Percentiles rank a stretch among this genome's conserved stretches.
Conservation (phyloP, 2,113 vertebrate species). For the Melanerpes formicivorus region DNA sequence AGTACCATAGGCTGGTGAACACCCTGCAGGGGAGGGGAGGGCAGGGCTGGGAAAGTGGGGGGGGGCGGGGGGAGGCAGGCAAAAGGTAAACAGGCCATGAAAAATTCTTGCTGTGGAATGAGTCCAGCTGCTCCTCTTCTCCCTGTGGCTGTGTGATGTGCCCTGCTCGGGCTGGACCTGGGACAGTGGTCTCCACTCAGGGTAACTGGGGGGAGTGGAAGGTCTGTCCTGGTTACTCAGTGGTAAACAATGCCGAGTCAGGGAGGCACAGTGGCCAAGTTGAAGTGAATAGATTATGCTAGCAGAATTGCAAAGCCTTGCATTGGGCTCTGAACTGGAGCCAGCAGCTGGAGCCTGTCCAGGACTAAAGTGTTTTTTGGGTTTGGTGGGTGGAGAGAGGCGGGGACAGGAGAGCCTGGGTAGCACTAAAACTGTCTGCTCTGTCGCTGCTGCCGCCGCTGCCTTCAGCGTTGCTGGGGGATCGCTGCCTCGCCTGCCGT, state of each 20-base stretch:
- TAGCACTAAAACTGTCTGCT: slow-evolving; percentile 77
- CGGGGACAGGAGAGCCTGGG: slow-evolving; percentile 75
- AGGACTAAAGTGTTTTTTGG: slow-evolving; percentile 79
- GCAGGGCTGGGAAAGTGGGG: neutral
- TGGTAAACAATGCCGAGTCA: slow-evolving; percentile 76
- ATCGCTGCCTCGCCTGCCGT: slow-evolving; percentile 61
- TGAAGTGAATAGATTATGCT: slow-evolving; percentile 76
- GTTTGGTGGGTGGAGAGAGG: slow-evolving; percentile 78
- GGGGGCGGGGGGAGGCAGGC: rapidly evolving
- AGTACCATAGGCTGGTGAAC: neutral
- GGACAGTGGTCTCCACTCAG: neutral
- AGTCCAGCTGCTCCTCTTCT: neutral
- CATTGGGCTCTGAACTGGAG: slow-evolving; percentile 83
- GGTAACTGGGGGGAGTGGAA: slow-evolving; percentile 5
- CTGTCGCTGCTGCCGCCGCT: slow-evolving; percentile 55
- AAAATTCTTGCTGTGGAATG: neutral
- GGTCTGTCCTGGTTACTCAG: slow-evolving; percentile 54
- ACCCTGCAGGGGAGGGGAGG: neutral
- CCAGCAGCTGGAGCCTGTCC: slow-evolving; percentile 87
- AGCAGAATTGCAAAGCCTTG: slow-evolving; percentile 78
- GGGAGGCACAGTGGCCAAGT: slow-evolving; percentile 70
- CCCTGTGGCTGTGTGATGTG: neutral
- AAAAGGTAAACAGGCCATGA: neutral
- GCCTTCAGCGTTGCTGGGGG: slow-evolving; percentile 57
- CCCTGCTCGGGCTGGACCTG: rapidly evolving